Percentiles rank a stretch among this genome's conserved stretches.
Conservation (phyloP, 2,888 invertebrate genomes). For the Miltochrista miniata region DNA sequence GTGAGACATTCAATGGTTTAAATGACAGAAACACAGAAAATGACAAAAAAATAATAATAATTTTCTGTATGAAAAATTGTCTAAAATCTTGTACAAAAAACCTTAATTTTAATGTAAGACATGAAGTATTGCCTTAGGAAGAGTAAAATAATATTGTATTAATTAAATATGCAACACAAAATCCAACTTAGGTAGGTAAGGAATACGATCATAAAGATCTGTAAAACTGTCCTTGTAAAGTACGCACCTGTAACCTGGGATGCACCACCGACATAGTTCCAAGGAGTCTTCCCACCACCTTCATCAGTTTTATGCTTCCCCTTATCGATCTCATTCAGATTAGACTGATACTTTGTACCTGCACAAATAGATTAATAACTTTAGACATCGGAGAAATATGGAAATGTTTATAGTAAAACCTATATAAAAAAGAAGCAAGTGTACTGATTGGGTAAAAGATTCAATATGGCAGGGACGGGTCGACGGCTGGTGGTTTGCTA, state of each 20-base stretch:
- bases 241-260: slow-evolving; percentile 74
- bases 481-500: slow-evolving; percentile 58
- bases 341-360: slow-evolving; percentile 90
- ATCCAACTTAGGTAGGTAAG: neutral
- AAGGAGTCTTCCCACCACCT: slow-evolving; percentile 79
- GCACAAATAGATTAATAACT: slow-evolving; percentile 45
- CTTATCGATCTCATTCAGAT: slow-evolving; percentile 91
- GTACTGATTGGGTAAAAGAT: slow-evolving; percentile 72
- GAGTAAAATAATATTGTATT: neutral
- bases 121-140: too few relatives aligned
- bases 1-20: too few relatives aligned
- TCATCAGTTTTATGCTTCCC: slow-evolving; percentile 90
- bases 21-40: too few relatives aligned
- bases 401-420: slow-evolving; percentile 26
- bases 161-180: neutral
- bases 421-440: slow-evolving; percentile 40
- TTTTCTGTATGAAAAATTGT: too few relatives aligned
- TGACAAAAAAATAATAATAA: too few relatives aligned
- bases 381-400: slow-evolving; percentile 19
- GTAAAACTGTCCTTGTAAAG: neutral
- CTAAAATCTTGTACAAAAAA: too few relatives aligned
- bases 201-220: neutral
- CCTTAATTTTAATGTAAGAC: too few relatives aligned
- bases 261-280: slow-evolving; percentile 81
- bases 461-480: slow-evolving; percentile 71